Base-by-base conservation (phyloP, 2,113 vertebrate genomes). In the Rafetus swinhoei region DNA sequence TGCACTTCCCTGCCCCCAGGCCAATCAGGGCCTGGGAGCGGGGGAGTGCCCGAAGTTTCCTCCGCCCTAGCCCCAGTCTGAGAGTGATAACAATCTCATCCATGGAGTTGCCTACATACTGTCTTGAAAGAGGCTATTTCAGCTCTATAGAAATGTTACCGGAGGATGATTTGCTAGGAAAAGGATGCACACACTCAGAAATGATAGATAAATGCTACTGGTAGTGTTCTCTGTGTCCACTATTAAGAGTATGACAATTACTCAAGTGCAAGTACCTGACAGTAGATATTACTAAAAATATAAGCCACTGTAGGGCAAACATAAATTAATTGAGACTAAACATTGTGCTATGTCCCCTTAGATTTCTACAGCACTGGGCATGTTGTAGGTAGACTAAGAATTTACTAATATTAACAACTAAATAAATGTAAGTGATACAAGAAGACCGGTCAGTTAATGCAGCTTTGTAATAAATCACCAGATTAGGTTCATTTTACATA, bases 371-470 rank as follows among this genome's bases (percentile, higher is more conserved):
- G 60, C 50, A 29, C 35, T 87, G 79, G 94, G 72, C 53, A 50
- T 80, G 54, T 35, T 74, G 62, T 84, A 86, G 90, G 10, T n/a
- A n/a, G 81, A 89, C 65, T 88, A 94, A 88, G 90, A 95, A 90
- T 69, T 79, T 53, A 53, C 29, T 60, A 81, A 2, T 13, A 79
- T 32, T 82, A 55, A 81, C 92, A 32, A 93, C 62, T 57, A 60
- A 60, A 60, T 57, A 60, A 60, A 60, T 9, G 56, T 35, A 54
- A 85, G 84, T 60, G 0, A 62, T 35, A 79, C 0, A 87, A n/a
- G 25, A 80, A 21, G 25, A 74, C 35, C 72, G 81, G 56, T 93
- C 74, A 94, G 60, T 16, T 53, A 81, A 72, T 29, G 65, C 76
- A 74, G 81, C 45, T 69, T 54, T 59, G 60, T 57, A 82, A 60